A percentile compares a stretch with the other conserved stretches of the same genome.
Conservation (phyloP, 2,113 vertebrate species). For the Phaetusa simplex region DNA sequence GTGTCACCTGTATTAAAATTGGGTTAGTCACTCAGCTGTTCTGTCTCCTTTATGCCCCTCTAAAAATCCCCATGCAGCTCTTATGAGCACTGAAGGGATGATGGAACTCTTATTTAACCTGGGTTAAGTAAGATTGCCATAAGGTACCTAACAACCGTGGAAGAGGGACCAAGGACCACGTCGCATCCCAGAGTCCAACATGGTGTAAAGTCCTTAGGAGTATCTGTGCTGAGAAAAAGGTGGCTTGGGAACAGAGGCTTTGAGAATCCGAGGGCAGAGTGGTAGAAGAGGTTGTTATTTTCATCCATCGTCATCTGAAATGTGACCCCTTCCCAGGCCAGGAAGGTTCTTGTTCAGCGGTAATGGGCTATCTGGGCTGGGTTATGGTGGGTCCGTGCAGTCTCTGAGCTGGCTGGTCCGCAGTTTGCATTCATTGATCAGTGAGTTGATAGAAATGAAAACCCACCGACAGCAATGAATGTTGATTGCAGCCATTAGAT, state of each 20-base stretch:
- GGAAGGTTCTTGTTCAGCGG: background rate
- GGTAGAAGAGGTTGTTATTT: background rate
- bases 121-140: background rate
- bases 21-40: background rate
- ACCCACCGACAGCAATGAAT: conserved; percentile 99
- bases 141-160: background rate
- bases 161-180: background rate
- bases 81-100: too few relatives aligned
- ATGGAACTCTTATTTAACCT: background rate
- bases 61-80: background rate
- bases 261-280: background rate
- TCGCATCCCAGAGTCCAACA: background rate
- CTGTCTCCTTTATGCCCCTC: background rate
- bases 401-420: conserved; percentile 81
- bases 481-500: conserved; percentile 96
- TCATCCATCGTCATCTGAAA: background rate
- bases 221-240: background rate
- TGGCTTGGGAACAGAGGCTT: background rate
- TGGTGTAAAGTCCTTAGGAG: background rate
- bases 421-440: conserved; percentile 99
- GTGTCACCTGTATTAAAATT: background rate
- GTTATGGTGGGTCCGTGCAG: too few relatives aligned
- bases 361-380: background rate
- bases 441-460: conserved; percentile 88
- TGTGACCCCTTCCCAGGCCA: background rate